Conservation (phyloP, 2,113 vertebrate species). For the Limnothrissa miodon region DNA sequence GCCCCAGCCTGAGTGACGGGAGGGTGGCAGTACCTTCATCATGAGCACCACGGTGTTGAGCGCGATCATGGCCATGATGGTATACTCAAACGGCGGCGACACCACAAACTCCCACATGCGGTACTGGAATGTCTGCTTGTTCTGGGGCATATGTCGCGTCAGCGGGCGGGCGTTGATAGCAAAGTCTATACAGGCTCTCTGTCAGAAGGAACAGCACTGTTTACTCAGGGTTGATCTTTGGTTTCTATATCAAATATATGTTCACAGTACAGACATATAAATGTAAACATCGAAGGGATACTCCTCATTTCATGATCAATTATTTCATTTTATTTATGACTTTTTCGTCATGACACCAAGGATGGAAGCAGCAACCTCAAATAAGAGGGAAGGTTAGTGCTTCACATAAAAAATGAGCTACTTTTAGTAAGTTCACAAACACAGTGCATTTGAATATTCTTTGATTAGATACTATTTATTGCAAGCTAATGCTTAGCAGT, state of each 20-base stretch:
- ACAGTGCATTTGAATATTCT: too few species aligned
- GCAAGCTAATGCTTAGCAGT: too few species aligned
- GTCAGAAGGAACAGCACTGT: constrained; percentile 28
- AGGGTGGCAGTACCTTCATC: constrained; percentile 87
- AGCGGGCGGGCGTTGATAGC: constrained; percentile 93
- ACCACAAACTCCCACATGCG: constrained; percentile 99
- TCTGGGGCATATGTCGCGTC: constrained; percentile 94
- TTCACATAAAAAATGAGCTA: too few species aligned
- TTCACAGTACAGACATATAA: neutral
- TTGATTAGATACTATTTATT: too few species aligned
- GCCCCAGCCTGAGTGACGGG: neutral
- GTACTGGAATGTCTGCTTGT: constrained; percentile 95
- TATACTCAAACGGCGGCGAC: constrained; percentile 94
- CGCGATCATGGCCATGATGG: constrained; percentile 98
- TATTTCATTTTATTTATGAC: too few species aligned
- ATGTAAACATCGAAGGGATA: neutral
- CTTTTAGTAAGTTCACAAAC: too few species aligned
- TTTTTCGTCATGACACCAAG: too few species aligned
- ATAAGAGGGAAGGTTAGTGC: too few species aligned
- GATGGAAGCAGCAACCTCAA: too few species aligned
- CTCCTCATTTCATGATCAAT: too few species aligned
- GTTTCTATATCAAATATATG: neutral
- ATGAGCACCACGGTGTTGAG: constrained; percentile 96
- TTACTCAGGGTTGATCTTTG: neutral
- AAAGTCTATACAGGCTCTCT: constrained; percentile 96